Evolutionary conservation across 2,113 vertebrate genomes (phyloP), one percentile per base, ranked within the genome.

Genomic region (Tinamus guttatus): DNA sequence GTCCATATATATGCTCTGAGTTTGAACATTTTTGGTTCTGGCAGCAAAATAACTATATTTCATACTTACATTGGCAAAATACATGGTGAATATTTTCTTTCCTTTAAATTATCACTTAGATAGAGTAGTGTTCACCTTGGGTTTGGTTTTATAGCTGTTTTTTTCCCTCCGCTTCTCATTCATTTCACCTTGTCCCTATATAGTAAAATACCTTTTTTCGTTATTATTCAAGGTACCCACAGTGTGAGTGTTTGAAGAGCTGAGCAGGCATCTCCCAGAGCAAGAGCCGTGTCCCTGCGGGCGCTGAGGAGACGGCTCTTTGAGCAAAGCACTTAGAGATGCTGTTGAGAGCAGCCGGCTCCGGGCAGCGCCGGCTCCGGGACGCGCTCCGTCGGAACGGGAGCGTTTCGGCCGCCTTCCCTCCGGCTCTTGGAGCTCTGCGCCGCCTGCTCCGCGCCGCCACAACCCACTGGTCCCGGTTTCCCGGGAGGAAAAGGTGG

Each of bases 241-340:
- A 67, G 65, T 63, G 81, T 56, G 86, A 41, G 7, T 2, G 82
- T 56, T 34, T 52, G 64, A 10, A 41, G 79, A 19, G n/a, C 7
- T 20, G 36, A 10, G 12, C 2, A 27, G n/a, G 69, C 27, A 10
- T 14, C 24, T 49, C 38, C 79, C 85, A 7, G 4, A 24, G 2
- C 32, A 1, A 0, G 19, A 16, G 43, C 0, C 40, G n/a, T 5
- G 7, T 11, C 47, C 22, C 8, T n/a, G 6, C 5, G 6, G 16
- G 36, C 1, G 5, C 22, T 5, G 1, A 28, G 27, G 65, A 87
- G 12, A 21, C 1, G 0, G 4, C 4, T 2, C 25, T 5, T 25
- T 4, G 45, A 34, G 8, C 38, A 12, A 2, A 54, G 76, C 54
- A 10, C 51, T 13, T 9, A 3, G 13, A 13, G 40, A 41, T 13